Evolutionary conservation across 2,888 invertebrate species (phyloP).

Genomic region (Unio pictorum): DNA sequence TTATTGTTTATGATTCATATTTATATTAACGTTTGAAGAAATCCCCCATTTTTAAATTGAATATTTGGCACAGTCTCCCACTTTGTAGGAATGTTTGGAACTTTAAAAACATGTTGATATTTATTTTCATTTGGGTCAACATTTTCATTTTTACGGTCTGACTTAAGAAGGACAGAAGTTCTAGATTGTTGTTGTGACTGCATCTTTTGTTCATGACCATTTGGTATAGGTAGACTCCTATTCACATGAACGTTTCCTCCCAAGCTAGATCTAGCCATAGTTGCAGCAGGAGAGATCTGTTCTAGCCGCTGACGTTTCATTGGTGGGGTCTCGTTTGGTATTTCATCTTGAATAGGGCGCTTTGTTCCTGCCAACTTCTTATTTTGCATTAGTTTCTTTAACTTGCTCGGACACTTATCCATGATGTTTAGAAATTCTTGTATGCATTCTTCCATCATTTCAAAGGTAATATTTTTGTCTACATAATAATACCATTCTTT

Average conservation of each 20-base stretch:
- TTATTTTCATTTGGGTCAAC: neutral
- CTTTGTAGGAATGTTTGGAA: too few relatives aligned
- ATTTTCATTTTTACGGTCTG: neutral
- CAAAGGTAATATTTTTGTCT: slow-evolving; percentile 89
- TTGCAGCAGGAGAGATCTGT: neutral
- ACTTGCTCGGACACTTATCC: slow-evolving; percentile 91
- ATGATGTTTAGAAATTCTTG: slow-evolving; percentile 90
- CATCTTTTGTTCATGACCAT: too few relatives aligned
- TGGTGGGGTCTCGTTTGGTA: slow-evolving; percentile 2
- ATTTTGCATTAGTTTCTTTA: slow-evolving; percentile 77
- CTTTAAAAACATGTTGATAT: neutral
- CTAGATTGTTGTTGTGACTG: too few relatives aligned
- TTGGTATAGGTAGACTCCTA: too few relatives aligned
- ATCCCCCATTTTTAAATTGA: too few relatives aligned
- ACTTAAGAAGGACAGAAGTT: too few relatives aligned
- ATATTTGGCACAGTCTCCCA: too few relatives aligned
- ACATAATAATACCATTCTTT: slow-evolving; percentile 96
- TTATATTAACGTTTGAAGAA: too few relatives aligned
- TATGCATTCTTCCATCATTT: slow-evolving; percentile 79
- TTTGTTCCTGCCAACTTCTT: neutral
- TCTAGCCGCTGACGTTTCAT: slow-evolving; percentile 5
- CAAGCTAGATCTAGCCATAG: too few relatives aligned
- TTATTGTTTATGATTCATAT: too few relatives aligned
- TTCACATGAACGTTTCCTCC: too few relatives aligned
- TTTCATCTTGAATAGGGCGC: slow-evolving; percentile 1